These are phyloP conservation scores for Tursiops truncatus DNA, from an alignment of 2,113 vertebrate genomes.

Conservation along the genomic window DNA sequence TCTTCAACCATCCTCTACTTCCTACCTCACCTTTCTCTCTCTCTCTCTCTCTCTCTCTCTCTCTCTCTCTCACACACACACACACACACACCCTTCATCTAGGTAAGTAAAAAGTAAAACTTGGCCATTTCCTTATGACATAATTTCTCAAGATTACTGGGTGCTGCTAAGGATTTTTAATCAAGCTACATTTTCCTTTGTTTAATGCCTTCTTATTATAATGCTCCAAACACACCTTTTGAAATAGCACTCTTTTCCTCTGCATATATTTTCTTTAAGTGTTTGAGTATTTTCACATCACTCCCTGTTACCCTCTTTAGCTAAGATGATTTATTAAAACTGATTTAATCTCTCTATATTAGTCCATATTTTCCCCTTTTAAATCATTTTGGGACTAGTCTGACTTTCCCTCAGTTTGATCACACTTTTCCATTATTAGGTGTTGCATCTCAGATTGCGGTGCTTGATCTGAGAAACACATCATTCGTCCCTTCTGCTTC, in stretches of 20 bases:
- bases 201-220: constrained; percentile 14
- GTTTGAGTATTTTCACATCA: neutral
- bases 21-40: neutral
- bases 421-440: neutral
- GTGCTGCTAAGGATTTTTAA: constrained; percentile 31
- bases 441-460: neutral
- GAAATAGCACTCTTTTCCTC: constrained; percentile 52
- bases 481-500: constrained; percentile 40
- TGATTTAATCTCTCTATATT: neutral
- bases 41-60: no score
- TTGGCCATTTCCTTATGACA: neutral
- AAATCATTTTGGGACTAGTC: neutral
- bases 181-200: constrained; percentile 46
- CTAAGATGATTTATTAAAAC: neutral
- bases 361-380: neutral
- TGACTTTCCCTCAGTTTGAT: neutral
- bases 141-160: neutral
- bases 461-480: constrained; percentile 44
- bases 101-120: neutral
- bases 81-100: neutral
- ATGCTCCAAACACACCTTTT: constrained; percentile 25
- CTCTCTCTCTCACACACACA: neutral
- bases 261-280: constrained; percentile 25
- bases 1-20: neutral
- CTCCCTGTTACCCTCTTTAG: neutral